Conservation (phyloP, 2,797 vertebrate species). For the Momotus momota region DNA sequence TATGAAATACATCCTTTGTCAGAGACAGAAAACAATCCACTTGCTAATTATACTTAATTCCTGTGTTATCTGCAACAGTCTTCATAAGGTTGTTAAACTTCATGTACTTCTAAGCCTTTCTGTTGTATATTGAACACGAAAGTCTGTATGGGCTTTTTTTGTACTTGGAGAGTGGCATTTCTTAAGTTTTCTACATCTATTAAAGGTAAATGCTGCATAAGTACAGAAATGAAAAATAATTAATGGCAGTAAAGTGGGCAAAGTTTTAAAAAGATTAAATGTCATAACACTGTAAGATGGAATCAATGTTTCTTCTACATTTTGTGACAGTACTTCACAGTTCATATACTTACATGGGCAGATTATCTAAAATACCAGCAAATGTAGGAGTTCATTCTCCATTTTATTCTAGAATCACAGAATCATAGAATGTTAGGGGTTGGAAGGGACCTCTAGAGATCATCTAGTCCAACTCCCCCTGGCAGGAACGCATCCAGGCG, state of each 20-base stretch:
- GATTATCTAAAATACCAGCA: background rate
- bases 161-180: background rate
- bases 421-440: too few species aligned
- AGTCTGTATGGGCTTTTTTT: background rate
- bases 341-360: background rate
- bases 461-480: too few species aligned
- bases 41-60: background rate
- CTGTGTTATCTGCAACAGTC: background rate
- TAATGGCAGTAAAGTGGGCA: background rate
- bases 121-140: background rate
- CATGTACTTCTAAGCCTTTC: background rate
- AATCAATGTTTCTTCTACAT: background rate
- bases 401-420: conserved; percentile 6
- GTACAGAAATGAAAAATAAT: background rate
- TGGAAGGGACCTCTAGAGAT: too few species aligned
- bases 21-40: background rate
- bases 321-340: background rate
- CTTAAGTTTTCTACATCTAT: background rate
- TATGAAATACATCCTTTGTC: background rate
- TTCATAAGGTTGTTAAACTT: background rate
- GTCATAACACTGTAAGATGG: background rate
- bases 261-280: background rate
- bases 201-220: background rate
- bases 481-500: too few species aligned
- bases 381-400: background rate